Base-by-base conservation (phyloP, 2,113 vertebrate genomes). In the Nestor notabilis region DNA sequence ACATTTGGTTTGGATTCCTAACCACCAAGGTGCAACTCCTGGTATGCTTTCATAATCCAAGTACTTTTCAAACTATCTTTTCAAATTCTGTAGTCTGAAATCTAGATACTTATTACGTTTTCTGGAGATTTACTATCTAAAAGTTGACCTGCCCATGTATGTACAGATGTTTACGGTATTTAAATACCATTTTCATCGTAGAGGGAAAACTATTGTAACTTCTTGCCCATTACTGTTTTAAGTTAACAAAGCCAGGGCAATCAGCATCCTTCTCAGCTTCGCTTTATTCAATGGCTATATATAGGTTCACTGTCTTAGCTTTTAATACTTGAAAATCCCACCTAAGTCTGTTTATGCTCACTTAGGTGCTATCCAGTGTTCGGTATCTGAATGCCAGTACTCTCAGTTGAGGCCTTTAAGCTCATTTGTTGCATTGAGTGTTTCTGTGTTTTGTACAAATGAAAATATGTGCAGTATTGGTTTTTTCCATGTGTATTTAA, bases 291-390 rank as follows among this genome's bases (percentile, higher is more conserved):
- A 52, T 82, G 61, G 21, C 89, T 89, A 68, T 87, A 29, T 92
- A 91, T 89, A 87, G 83, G 68, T 82, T 94, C 81, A 24, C 69
- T 82, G 69, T 58, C 61, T 92, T 95, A 93, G 76, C 71, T 95
- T 95, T 81, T 92, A 95, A 90, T 95, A 46, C 83, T 43, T 64
- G 83, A 60, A 92, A 94, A 94, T 93, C 90, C 80, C 66, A 12
- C 31, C 65, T 60, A 61, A 61, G 79, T 77, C 56, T 87, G 24
- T 95, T 93, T 93, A 8, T 87, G 52, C 65, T 87, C 89, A 35
- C 86, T 92, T 75, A n/a, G 39, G 76, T 94, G 64, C 87, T 91
- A 25, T 61, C 49, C 44, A 52, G 24, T 44, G 13, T 84, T 64
- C 6, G 2, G 10, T 58, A 39, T 76, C 69, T 7, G 8, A 75